Evolutionary conservation across 2,113 vertebrate species (phyloP), one percentile per base, ranked within the genome.

Genomic region (Salvator merianae): DNA sequence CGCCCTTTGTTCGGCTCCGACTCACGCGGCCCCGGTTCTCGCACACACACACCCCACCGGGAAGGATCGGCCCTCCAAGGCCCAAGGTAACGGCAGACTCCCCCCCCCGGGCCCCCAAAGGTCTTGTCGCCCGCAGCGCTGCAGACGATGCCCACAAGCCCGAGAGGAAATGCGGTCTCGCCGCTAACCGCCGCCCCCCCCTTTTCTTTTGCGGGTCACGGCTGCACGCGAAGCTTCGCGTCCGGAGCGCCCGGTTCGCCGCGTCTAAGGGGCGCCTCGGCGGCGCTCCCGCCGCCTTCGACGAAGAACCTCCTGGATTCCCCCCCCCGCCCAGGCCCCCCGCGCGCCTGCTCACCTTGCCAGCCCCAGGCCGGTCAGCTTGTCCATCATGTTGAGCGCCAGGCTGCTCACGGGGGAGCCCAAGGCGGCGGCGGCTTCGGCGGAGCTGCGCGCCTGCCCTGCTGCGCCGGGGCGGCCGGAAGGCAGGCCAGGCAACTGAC

Each of bases 371-470:
- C 91, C 95, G n/a, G 75, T 89, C 36, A 97, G 92, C 7, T 95
- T 95, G 92, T 92, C 91, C 96, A 97, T 92, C 96, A 97, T 92
- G 74, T 96, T 96, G 77, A 95, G 90, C 3, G 97, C 93, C 88
- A 97, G 34, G 73, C 96, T 96, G 83, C 96, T 97, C 80, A 97
- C 95, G 1, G 97, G 97, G 16, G 96, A 97, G 30, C 96, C 83
- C 50, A 97, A 93, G 0, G 89, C 65, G 1, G 82, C n/a, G 7
- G 16, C 47, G 13, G 18, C 55, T 55, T n/a, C 13, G 62, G 88
- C 93, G 0, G 93, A 87, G 66, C 91, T 93, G 91, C 93, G 95
- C 22, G 95, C 92, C 32, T 71, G 89, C 84, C 87, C 91, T 28
- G 81, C 50, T 87, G 93, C 93, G 74, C 26, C 30, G 30, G 6